Base-by-base conservation (phyloP, 2,888 invertebrate genomes). In the Notodonta dromedarius region DNA sequence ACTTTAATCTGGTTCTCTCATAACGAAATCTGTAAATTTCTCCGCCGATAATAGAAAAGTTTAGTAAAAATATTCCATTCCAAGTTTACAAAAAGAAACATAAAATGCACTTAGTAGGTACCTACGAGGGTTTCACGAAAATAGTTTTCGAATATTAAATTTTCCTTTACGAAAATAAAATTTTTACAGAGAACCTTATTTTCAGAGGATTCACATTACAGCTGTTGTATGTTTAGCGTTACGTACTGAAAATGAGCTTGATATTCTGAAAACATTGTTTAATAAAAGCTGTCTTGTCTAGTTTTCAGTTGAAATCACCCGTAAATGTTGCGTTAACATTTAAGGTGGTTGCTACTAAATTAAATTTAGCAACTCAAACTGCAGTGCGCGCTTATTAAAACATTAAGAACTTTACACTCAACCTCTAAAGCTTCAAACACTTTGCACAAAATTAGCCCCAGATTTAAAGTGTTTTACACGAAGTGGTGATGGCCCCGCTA, bases 61-160 rank as follows among this genome's bases (percentile, higher is more conserved):
- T 71, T 57, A 50, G 58, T 3, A 24, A 60, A 63, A 35, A 58
- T 54, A 65, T 62, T 54, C 24, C 42, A 60, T 42, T 32, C 2
- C 54, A 62, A 53, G 12, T 62, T 48, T 55, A 16, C 55, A 55
- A 39, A 5, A 35, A 53, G 11, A 32, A 52, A 57, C 58, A 57
- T 52, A 39, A 59, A 61, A 63, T 35, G 46, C 44, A 55, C 59
- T 62, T 24, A 56, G 52, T n/a, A n/a, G n/a, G n/a, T 13, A 35
- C 35, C 35, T 35, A 55, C 62, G 59, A 57, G 61, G 46, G 51
- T 65, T 61, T 39, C 11, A 46, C 50, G 32, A 44, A 64, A 66
- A 66, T 63, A 65, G 61, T 66, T 73, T 69, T 32, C 24, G 60
- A 61, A 61, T 59, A 58, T 35, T 16, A 54, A 24, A 57, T 58